Conservation (phyloP, 2,888 invertebrate species). For the Cosmopolites sordidus region DNA sequence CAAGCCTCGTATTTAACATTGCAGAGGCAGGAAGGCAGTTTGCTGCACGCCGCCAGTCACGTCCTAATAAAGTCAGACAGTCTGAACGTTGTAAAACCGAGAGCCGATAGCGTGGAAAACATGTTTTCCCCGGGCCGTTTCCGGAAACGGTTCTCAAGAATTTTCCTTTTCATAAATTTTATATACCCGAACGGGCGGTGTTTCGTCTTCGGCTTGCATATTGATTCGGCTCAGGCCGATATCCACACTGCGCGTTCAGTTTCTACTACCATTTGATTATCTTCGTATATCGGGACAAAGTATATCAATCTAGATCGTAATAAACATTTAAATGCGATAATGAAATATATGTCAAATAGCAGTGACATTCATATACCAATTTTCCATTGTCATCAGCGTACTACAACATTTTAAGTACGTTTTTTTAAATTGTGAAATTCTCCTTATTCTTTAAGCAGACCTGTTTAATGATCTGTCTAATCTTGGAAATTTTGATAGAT, state of each 20-base stretch:
- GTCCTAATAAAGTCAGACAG: slow-evolving; percentile 23
- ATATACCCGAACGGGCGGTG: slow-evolving; percentile 24
- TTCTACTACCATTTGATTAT: not conserved
- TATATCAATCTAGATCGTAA: too few species aligned
- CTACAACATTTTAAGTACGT: too few species aligned
- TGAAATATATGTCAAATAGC: too few species aligned
- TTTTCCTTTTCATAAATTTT: slow-evolving; percentile 34
- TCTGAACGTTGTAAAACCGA: slow-evolving; percentile 19
- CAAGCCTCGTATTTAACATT: too few species aligned
- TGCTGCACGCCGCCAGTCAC: not conserved
- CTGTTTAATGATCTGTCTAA: too few species aligned
- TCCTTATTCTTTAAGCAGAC: too few species aligned
- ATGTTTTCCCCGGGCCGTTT: slow-evolving; percentile 20
- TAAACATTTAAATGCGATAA: too few species aligned
- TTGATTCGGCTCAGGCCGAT: slow-evolving; percentile 15
- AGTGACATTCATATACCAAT: too few species aligned
- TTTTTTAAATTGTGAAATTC: too few species aligned
- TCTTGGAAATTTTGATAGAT: too few species aligned
- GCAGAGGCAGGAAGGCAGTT: not conserved
- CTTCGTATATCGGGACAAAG: too few species aligned
- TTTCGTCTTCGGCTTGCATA: slow-evolving; percentile 21
- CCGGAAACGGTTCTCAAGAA: slow-evolving; percentile 24
- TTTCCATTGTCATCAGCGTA: too few species aligned
- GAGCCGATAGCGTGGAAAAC: slow-evolving; percentile 24
- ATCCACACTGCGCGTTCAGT: not conserved